Evolutionary conservation across 1,140 invertebrate genomes (phyloP).

Genomic region (Bombus cullumanus): DNA sequence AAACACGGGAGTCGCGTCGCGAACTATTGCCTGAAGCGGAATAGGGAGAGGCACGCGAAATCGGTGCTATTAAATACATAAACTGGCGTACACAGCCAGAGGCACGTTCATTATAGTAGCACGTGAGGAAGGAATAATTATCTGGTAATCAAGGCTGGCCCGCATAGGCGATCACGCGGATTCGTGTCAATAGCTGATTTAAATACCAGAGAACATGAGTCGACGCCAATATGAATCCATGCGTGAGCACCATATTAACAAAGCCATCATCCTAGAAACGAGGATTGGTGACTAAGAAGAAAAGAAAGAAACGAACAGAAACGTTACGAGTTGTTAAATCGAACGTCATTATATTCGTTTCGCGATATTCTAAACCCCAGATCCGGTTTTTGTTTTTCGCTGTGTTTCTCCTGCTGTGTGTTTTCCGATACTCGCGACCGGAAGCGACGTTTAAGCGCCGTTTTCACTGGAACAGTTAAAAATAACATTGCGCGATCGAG

Average conservation of each 20-base stretch:
- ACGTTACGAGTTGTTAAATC: conserved; percentile 36
- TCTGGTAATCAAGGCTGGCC: conserved; percentile 51
- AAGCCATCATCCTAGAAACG: not conserved
- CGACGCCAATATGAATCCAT: not conserved
- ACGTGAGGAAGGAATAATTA: conserved; percentile 59
- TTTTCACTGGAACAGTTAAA: conserved; percentile 25
- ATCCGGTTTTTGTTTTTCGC: conserved; percentile 13
- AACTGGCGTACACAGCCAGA: not conserved
- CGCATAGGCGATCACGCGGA: conserved; percentile 42
- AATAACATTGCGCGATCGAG: conserved; percentile 25
- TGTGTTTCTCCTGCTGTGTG: not conserved
- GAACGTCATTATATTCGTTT: conserved; percentile 48
- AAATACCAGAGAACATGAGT: conserved; percentile 21
- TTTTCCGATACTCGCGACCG: conserved; percentile 37
- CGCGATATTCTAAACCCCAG: conserved; percentile 22
- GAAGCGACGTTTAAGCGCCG: conserved; percentile 29
- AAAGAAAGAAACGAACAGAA: not conserved
- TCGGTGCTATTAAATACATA: conserved; percentile 39
- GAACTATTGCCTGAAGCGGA: not conserved
- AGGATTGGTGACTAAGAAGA: not conserved
- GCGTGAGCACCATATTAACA: not conserved
- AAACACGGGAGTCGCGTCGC: not conserved
- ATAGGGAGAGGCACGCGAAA: not conserved
- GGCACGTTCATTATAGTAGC: conserved; percentile 27
- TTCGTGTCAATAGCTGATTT: conserved; percentile 60